These are phyloP conservation scores for Pasiphila rectangulata DNA, from an alignment of 2,888 invertebrate species.

Conservation along the genomic window DNA sequence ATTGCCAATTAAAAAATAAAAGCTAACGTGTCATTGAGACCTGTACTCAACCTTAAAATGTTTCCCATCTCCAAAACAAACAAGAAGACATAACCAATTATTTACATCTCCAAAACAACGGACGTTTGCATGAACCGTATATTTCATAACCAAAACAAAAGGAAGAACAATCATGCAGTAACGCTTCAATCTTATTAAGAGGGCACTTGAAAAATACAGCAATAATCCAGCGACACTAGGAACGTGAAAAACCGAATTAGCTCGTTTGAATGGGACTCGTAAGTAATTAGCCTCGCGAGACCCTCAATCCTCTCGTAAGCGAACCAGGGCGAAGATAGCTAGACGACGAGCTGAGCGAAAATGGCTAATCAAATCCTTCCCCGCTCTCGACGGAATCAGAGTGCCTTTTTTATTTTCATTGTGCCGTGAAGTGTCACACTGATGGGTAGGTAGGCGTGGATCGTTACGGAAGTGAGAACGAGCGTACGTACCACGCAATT, in stretches of 20 bases:
- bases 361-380: conserved; percentile 80
- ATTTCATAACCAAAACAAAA: conserved; percentile 22
- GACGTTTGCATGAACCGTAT: conserved; percentile 10
- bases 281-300: conserved; percentile 80
- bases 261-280: conserved; percentile 75
- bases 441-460: conserved; percentile 42
- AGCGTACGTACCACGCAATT: conserved; percentile 1
- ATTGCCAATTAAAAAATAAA: conserved; percentile 79
- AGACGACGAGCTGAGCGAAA: conserved; percentile 70
- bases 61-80: conserved; percentile 25
- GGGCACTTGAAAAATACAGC: conserved; percentile 30
- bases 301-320: conserved; percentile 74
- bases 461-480: conserved; percentile 24
- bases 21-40: background rate
- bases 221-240: conserved; percentile 50
- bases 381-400: conserved; percentile 69
- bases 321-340: conserved; percentile 75
- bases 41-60: background rate
- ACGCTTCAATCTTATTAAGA: conserved; percentile 29
- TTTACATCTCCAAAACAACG: conserved; percentile 6
- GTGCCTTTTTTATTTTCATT: conserved; percentile 74
- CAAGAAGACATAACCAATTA: too few species aligned
- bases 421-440: conserved; percentile 71
- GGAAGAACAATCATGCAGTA: conserved; percentile 30
- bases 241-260: conserved; percentile 76